Conservation (phyloP, 2,888 invertebrate genomes). For the Eupithecia subumbrata region DNA sequence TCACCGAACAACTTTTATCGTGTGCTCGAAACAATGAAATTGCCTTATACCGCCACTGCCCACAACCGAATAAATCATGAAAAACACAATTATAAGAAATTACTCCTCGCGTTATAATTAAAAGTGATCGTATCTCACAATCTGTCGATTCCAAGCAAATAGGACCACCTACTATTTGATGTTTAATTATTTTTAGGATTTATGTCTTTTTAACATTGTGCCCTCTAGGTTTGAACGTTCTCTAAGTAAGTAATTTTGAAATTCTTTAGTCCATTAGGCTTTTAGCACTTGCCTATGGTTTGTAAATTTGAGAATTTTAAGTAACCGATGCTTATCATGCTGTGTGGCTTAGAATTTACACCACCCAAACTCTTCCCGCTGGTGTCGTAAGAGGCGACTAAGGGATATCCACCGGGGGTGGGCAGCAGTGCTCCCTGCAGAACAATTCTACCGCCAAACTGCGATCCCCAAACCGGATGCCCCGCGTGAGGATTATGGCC, state of each 20-base stretch:
- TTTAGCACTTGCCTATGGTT: no score
- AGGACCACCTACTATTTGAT: conserved; percentile 68
- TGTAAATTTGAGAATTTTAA: no score
- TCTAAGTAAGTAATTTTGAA: background rate
- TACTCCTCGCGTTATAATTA: conserved; percentile 70
- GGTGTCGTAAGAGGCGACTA: no score
- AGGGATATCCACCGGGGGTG: no score
- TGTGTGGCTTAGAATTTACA: no score
- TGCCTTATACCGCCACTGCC: conserved; percentile 61
- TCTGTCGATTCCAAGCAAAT: conserved; percentile 75
- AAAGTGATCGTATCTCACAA: conserved; percentile 69
- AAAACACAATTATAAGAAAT: conserved; percentile 77
- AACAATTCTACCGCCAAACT: no score
- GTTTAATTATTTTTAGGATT: conserved; percentile 30
- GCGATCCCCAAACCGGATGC: no score
- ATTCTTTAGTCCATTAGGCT: background rate
- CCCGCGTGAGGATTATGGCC: no score
- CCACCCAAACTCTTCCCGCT: no score
- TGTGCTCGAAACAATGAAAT: conserved; percentile 76
- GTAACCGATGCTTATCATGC: no score
- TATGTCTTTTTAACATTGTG: conserved; percentile 25
- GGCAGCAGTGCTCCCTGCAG: no score
- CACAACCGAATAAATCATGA: conserved; percentile 71
- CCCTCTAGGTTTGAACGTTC: background rate
- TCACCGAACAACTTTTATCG: conserved; percentile 35